A percentile compares a stretch with the other conserved stretches of the same genome.
phyloP scores from a whole-genome alignment of 2,797 vertebrate genomes.

The Dendrocincla fuliginosa region DNA sequence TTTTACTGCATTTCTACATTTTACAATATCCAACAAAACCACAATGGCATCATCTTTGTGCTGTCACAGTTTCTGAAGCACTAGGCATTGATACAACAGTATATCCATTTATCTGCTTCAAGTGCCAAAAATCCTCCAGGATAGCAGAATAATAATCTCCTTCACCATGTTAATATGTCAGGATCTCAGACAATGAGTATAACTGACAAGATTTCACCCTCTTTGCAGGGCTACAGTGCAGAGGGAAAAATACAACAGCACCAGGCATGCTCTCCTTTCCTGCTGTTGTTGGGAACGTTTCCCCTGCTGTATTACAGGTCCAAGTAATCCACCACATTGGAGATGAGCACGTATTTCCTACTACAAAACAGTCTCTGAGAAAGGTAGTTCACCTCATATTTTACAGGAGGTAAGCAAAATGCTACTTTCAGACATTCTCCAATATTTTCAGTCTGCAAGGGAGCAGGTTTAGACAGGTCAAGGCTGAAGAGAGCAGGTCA shows the following conservation, averaged over 20 bases:
- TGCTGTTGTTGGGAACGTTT: neutral
- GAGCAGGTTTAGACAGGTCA: neutral
- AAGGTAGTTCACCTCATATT: neutral
- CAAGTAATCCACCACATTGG: neutral
- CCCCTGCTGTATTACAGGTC: neutral
- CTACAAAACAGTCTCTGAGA: neutral
- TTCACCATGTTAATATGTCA: neutral
- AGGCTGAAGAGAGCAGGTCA: neutral
- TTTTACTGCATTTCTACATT: constrained; percentile 13
- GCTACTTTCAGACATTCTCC: neutral
- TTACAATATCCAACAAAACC: constrained; percentile 21
- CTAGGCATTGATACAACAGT: constrained; percentile 1
- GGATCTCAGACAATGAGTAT: constrained; percentile 30
- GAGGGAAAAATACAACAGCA: neutral
- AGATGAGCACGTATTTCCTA: neutral
- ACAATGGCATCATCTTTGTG: neutral
- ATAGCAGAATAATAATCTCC: neutral
- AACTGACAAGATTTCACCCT: constrained; percentile 27
- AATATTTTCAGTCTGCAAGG: neutral
- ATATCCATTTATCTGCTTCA: neutral
- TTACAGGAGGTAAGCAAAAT: neutral
- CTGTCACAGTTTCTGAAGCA: neutral
- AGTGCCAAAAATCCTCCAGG: constrained; percentile 14
- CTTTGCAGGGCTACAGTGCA: neutral
- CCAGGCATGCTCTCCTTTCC: neutral